A percentile compares a stretch with the other conserved stretches of the same genome.
These are phyloP conservation scores for Meleagris gallopavo DNA, from an alignment of 2,113 vertebrate genomes.

Conservation along the genomic window DNA sequence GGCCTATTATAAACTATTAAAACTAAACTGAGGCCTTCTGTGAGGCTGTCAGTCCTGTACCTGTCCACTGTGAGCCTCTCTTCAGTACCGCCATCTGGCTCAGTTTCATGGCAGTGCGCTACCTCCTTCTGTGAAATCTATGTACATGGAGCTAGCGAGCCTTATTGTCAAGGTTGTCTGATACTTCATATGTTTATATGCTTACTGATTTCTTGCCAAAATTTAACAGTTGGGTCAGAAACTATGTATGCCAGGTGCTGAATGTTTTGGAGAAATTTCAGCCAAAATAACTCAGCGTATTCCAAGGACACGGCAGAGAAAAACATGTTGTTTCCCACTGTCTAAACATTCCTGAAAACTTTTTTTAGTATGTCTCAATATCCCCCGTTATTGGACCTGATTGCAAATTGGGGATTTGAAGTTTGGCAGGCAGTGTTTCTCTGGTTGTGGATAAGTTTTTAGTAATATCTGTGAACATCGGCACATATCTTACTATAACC, in stretches of 20 bases:
- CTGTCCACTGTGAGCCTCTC: background rate
- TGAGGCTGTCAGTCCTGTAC: background rate
- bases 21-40: background rate
- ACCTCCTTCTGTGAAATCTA: background rate
- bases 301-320: slow-evolving; percentile 24
- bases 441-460: slow-evolving; percentile 37
- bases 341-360: slow-evolving; percentile 59
- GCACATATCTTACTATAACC: background rate
- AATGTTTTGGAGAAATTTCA: slow-evolving; percentile 45
- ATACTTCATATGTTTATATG: background rate
- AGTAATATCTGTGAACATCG: slow-evolving; percentile 38
- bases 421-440: slow-evolving; percentile 17
- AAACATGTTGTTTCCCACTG: slow-evolving; percentile 49
- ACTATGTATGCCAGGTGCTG: slow-evolving; percentile 36
- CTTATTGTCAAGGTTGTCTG: background rate
- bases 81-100: background rate
- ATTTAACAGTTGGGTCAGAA: slow-evolving; percentile 18
- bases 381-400: slow-evolving; percentile 33
- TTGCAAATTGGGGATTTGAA: slow-evolving; percentile 41
- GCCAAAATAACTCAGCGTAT: slow-evolving; percentile 28
- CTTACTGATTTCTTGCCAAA: background rate
- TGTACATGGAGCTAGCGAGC: background rate
- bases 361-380: slow-evolving; percentile 31
- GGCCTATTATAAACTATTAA: no score
- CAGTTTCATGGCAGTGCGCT: background rate